Evolutionary conservation across 2,113 vertebrate species (phyloP).

Genomic region (Pristiophorus japonicus): DNA sequence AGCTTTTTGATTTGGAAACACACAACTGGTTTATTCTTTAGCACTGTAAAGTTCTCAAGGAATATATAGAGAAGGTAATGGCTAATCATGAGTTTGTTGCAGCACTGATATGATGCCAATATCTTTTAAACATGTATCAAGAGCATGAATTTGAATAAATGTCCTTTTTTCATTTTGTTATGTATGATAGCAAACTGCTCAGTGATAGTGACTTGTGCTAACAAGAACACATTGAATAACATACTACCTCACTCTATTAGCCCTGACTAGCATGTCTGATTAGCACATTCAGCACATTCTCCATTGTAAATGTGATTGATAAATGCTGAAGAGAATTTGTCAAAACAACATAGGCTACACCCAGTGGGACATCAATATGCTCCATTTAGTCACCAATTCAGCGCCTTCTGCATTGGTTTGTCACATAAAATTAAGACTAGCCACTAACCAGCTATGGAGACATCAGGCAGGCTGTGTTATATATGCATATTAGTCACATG

Average conservation of each 20-base stretch:
- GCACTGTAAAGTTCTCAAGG: neutral
- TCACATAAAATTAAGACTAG: constrained; percentile 75
- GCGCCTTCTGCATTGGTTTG: constrained; percentile 63
- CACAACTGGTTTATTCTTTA: neutral
- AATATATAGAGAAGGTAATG: neutral
- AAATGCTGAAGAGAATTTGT: constrained; percentile 89
- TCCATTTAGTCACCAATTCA: constrained; percentile 80
- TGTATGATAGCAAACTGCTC: constrained; percentile 86
- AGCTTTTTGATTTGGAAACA: neutral
- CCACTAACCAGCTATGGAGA: constrained; percentile 71
- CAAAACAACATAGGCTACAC: constrained; percentile 82
- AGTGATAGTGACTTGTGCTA: constrained; percentile 68
- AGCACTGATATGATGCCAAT: neutral
- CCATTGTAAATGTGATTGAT: constrained; percentile 82
- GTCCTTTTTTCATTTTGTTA: constrained; percentile 84
- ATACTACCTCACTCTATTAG: constrained; percentile 67
- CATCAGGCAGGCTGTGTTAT: constrained; percentile 65
- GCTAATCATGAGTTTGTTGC: neutral
- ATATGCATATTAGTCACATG: constrained; percentile 70
- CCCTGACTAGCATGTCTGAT: constrained; percentile 62
- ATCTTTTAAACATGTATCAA: constrained; percentile 45
- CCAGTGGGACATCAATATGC: constrained; percentile 86
- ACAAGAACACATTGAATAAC: constrained; percentile 84
- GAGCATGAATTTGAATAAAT: constrained; percentile 81
- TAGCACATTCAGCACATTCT: constrained; percentile 69